Evolutionary conservation across 2,113 vertebrate species (phyloP).

Genomic region (Plotosus lineatus): DNA sequence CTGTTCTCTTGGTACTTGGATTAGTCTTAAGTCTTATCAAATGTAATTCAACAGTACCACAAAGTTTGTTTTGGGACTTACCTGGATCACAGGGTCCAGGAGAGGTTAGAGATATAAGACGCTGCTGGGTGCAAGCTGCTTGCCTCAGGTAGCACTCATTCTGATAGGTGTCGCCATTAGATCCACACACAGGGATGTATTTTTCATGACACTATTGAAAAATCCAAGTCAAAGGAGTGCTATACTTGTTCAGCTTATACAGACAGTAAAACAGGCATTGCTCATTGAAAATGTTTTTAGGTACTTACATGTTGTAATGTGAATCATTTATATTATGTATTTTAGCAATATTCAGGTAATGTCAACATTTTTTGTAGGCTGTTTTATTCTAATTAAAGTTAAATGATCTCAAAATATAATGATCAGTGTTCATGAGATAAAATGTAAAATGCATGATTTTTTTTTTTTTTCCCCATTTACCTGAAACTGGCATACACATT

Average conservation of each 20-base stretch:
- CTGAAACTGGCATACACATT: slow-evolving; percentile 94
- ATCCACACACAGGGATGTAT: slow-evolving; percentile 93
- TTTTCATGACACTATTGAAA: slow-evolving; percentile 88
- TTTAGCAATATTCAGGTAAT: neutral
- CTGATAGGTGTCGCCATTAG: slow-evolving; percentile 97
- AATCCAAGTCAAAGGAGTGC: neutral
- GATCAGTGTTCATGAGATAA: neutral
- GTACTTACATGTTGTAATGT: neutral
- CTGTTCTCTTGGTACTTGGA: neutral
- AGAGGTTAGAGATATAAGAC: slow-evolving; percentile 80
- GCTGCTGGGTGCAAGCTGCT: slow-evolving; percentile 93
- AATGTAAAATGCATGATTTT: neutral
- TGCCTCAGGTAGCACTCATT: slow-evolving; percentile 94
- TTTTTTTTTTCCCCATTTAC: too few relatives aligned
- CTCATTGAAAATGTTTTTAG: neutral
- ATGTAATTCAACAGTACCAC: too few relatives aligned
- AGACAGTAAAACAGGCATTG: neutral
- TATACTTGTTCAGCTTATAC: neutral
- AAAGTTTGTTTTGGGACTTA: slow-evolving; percentile 65
- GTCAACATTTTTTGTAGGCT: neutral
- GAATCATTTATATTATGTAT: too few relatives aligned
- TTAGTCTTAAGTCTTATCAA: too few relatives aligned
- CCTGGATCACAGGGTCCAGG: slow-evolving; percentile 88
- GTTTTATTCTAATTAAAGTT: neutral
- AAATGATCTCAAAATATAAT: too few relatives aligned